Base-by-base conservation (phyloP, 2,888 invertebrate species). In the Pandemis corylana region DNA sequence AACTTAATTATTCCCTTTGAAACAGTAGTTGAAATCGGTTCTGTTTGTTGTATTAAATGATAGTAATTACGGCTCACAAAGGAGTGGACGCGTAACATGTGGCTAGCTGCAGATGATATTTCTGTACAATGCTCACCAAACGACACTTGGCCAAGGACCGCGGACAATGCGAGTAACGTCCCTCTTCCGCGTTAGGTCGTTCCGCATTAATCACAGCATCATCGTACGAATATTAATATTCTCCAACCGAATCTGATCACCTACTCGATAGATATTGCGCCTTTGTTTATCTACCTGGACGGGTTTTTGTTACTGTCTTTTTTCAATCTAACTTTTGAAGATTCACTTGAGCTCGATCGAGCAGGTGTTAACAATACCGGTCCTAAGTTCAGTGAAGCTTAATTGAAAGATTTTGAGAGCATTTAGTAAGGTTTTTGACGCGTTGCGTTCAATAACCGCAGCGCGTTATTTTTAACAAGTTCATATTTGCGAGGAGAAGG, bases 181-280 rank as follows among this genome's bases (percentile, higher is more conserved):
- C 80, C 79, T 87, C 92, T 94, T 94, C 94, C 94, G 90, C 88
- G 90, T 92, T 89, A 90, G 89, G 90, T 86, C 83, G 85, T 90
- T 89, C 91, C 89, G 87, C 86, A 86, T 89, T 84, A 86, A 87
- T 85, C 86, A 84, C 80, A 81, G 81, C 83, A 84, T 84, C 92
- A 85, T 85, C 84, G 83, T 84, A 88, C 84, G 93, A 93, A 94
- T 93, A 91, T 91, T 92, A 93, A 93, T 92, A 87, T 85, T 85
- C 80, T 82, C 84, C 85, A 84, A 81, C 85, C 82, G 78, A 84
- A 86, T 83, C 78, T 77, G 80, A 78, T 36, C 63, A 63, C 64
- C 44, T 78, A 70, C 72, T 80, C 82, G 75, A 83, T 83, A 82
- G 76, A 72, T 77, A 67, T 67, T 68, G 64, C 68, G 84, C 80